Evolutionary conservation across 2,797 vertebrate species (phyloP), one percentile per base, ranked within the genome.

Genomic region (Manis pentadactyla): DNA sequence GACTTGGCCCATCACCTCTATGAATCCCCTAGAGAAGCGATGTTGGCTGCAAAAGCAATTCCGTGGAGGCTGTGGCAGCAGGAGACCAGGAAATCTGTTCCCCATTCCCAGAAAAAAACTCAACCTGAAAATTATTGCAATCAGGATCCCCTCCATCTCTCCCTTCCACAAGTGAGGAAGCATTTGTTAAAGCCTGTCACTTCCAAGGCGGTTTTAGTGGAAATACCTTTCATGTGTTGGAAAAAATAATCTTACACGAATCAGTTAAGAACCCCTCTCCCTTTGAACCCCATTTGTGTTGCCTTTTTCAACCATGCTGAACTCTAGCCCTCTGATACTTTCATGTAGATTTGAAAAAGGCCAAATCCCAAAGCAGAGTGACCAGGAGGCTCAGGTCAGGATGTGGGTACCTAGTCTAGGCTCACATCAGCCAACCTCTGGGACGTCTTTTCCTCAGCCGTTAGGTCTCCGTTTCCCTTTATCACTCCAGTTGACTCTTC

Each of bases 161-260:
- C 68, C 37, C 13, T 55, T 85, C 18, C 18, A 85, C 17, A 66
- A 64, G 63, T 69, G 61, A 21, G 31, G 17, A 55, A 37, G 4
- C 37, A 37, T 37, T 37, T 37, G 3, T 37, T 37, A 75, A 68
- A 21, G 31, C 17, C 63, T 74, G 17, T 71, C 31, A 63, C 61
- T 93, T 90, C 51, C 27, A 53, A 86, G n/a, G 21, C 42, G 10
- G 42, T 27, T 93, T 59, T 87, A 83, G 53, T 69, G 59, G 64
- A 85, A 86, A 88, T 85, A 25, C 27, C 77, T 89, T 95, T 61
- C 59, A 75, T 21, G 37, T 57, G 69, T 51, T 92, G n/a, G 51
- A 53, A 73, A 63, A 73, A 69, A 53, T 21, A 39, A 53, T 12
- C 15, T 64, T 31, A 83, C 49, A 37, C 68, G 59, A 78, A 90